A percentile compares a stretch with the other conserved stretches of the same genome.
These are phyloP conservation scores for Drosophila greeni DNA, from an alignment of 2,888 invertebrate genomes.

Conservation along the genomic window DNA sequence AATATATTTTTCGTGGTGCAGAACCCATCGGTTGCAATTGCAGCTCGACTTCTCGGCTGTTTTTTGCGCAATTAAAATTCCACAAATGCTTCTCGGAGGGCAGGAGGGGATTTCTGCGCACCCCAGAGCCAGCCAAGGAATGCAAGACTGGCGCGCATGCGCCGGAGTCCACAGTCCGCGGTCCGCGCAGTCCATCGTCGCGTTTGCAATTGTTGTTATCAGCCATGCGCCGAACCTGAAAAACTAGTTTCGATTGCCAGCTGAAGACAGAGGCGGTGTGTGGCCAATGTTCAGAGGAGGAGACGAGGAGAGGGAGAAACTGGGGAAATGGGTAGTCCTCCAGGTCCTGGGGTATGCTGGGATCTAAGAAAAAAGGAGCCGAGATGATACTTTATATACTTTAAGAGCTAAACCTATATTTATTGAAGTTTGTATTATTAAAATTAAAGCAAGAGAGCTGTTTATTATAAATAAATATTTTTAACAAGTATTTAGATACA, in stretches of 20 bases:
- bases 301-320: not conserved
- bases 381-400: not conserved
- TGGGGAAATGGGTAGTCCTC: slow-evolving; percentile 4
- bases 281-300: slow-evolving; percentile 18
- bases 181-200: slow-evolving; percentile 13
- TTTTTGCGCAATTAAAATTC: slow-evolving; percentile 70
- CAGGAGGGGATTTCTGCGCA: slow-evolving; percentile 16
- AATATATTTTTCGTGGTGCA: slow-evolving; percentile 2
- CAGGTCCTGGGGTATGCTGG: slow-evolving; percentile 18
- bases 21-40: slow-evolving; percentile 41
- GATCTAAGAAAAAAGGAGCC: not conserved
- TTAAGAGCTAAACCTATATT: not conserved
- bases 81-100: slow-evolving; percentile 54
- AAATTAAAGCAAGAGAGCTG: too few species aligned
- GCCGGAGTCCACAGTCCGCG: slow-evolving; percentile 37
- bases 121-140: slow-evolving; percentile 44
- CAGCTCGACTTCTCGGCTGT: slow-evolving; percentile 18
- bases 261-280: slow-evolving; percentile 30
- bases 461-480: too few species aligned
- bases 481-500: too few species aligned
- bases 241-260: slow-evolving; percentile 66
- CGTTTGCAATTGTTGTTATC: slow-evolving; percentile 72
- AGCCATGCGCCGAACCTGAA: slow-evolving; percentile 70
- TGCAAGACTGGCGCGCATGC: slow-evolving; percentile 59
- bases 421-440: too few species aligned